Percentiles rank a stretch among this genome's conserved stretches.
Evolutionary conservation across 2,113 vertebrate species (phyloP).

Genomic region (Macaca fascicularis): DNA sequence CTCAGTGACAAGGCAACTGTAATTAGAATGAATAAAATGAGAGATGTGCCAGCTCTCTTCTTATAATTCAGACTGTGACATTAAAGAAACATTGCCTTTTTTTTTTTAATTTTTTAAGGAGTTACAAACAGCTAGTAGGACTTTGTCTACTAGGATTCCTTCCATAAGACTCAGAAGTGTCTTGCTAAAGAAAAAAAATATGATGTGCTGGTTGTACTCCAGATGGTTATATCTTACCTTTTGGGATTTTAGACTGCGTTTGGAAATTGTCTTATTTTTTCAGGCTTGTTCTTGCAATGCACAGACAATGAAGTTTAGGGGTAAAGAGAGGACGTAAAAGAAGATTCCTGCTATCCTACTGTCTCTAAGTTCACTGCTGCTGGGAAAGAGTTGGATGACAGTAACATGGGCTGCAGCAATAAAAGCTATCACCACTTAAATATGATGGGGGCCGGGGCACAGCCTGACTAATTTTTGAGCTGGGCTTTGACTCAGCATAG

Average conservation of each 20-base stretch:
- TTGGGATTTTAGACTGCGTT: slow-evolving; percentile 59
- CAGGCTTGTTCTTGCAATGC: slow-evolving; percentile 15
- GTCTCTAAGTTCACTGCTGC: background rate
- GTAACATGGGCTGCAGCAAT: background rate
- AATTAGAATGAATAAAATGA: slow-evolving; percentile 88
- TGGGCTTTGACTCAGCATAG: background rate
- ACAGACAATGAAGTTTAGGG: slow-evolving; percentile 58
- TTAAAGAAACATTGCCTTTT: slow-evolving; percentile 77
- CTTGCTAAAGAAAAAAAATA: slow-evolving; percentile 71
- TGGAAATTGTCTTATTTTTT: slow-evolving; percentile 58
- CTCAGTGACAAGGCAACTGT: slow-evolving; percentile 87
- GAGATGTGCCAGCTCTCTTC: slow-evolving; percentile 79
- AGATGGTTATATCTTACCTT: slow-evolving; percentile 67
- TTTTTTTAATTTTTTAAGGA: slow-evolving; percentile 58
- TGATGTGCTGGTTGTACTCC: slow-evolving; percentile 46
- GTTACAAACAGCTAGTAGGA: slow-evolving; percentile 77
- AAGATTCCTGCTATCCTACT: background rate
- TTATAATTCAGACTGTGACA: slow-evolving; percentile 80
- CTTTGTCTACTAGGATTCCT: slow-evolving; percentile 65
- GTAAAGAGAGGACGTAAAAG: background rate
- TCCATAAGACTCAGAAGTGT: slow-evolving; percentile 74
- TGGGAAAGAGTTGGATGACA: background rate
- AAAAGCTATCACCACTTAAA: background rate
- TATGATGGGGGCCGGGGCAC: background rate
- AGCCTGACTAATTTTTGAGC: background rate